phyloP scores from a whole-genome alignment of 2,113 vertebrate species.

The Corythoichthys intestinalis region DNA sequence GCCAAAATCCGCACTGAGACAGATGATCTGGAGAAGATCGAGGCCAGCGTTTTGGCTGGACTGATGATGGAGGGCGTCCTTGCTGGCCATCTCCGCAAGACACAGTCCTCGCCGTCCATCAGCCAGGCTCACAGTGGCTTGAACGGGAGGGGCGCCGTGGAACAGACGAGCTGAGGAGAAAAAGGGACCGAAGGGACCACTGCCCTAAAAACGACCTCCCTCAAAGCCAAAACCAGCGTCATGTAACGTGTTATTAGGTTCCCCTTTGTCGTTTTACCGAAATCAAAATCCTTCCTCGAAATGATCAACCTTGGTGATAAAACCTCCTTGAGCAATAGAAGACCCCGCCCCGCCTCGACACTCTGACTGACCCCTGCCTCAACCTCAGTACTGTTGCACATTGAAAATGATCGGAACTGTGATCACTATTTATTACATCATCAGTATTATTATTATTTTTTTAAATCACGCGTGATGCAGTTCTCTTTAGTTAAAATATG shows the following conservation, averaged over 20 bases:
- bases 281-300: conserved; percentile 25
- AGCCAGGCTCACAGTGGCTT: conserved; percentile 80
- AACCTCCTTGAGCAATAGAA: conserved; percentile 55
- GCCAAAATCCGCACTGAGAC: conserved; percentile 84
- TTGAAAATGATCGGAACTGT: conserved; percentile 43
- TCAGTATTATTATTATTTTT: conserved; percentile 58
- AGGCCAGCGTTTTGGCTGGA: conserved; percentile 79
- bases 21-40: conserved; percentile 92
- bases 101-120: conserved; percentile 90
- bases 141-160: conserved; percentile 71
- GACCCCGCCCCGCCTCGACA: conserved; percentile 4
- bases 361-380: conserved; percentile 30
- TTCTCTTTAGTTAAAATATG: conserved; percentile 27
- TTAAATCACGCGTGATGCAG: conserved; percentile 9
- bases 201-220: conserved; percentile 16
- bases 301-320: conserved; percentile 28
- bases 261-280: conserved; percentile 13
- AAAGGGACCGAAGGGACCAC: conserved; percentile 19
- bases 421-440: conserved; percentile 47
- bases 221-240: conserved; percentile 27
- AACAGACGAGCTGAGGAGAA: conserved; percentile 75
- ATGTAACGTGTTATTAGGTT: conserved; percentile 11
- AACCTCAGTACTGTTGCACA: conserved; percentile 53
- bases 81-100: conserved; percentile 83
- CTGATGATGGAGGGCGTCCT: conserved; percentile 44